These are phyloP conservation scores for Ophonus ardosiacus DNA, from an alignment of 2,888 invertebrate species.

Conservation along the genomic window DNA sequence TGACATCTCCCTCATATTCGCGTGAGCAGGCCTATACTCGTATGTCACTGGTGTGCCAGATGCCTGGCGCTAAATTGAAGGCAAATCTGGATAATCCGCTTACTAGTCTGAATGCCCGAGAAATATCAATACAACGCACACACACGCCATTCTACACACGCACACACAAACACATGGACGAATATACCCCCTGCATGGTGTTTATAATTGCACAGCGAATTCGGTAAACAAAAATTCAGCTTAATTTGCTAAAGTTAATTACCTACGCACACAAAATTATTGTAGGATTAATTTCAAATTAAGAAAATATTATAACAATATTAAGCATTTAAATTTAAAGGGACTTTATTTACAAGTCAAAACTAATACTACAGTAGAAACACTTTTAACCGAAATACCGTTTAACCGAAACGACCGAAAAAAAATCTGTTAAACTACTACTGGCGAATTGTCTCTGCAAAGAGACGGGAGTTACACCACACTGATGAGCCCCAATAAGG, in stretches of 20 bases:
- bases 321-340: too few relatives aligned
- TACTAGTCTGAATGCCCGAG: constrained; percentile 7
- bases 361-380: too few relatives aligned
- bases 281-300: not conserved
- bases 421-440: too few relatives aligned
- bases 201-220: not conserved
- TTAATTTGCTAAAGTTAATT: not conserved
- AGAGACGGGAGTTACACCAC: too few relatives aligned
- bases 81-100: constrained; percentile 34
- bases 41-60: constrained; percentile 5
- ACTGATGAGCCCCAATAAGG: too few relatives aligned
- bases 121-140: constrained; percentile 18
- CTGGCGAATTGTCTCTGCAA: too few relatives aligned
- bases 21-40: not conserved
- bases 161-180: not conserved
- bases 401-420: too few relatives aligned
- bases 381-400: too few relatives aligned
- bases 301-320: too few relatives aligned
- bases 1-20: not conserved
- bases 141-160: not conserved
- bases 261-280: not conserved
- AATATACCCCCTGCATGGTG: not conserved
- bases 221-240: not conserved
- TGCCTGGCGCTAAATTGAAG: constrained; percentile 23
- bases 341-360: too few relatives aligned